Evolutionary conservation across 2,113 vertebrate species (phyloP), one percentile per base, ranked within the genome.

Genomic region (Callorhinus ursinus): DNA sequence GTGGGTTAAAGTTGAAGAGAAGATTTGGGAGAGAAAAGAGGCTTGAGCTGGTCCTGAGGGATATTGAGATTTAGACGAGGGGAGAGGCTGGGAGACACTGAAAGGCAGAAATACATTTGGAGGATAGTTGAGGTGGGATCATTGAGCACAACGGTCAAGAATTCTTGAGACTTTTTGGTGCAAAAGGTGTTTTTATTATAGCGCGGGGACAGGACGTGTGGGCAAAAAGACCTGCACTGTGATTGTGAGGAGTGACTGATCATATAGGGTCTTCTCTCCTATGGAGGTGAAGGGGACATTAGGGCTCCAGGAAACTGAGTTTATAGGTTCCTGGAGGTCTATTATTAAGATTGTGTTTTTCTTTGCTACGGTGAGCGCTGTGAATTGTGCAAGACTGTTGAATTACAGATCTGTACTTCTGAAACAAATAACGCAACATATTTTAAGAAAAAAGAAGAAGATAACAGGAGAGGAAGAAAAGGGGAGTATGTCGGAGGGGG

Each of bases 1-100:
- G 85, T 94, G 94, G 39, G 61, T 59, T 86, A 49, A 96, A 57
- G 61, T 15, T 65, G 74, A 61, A 87, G 81, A 31, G 51, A 85
- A 77, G 65, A 79, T 63, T 42, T 57, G 39, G 46, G 55, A 67
- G 46, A 77, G 46, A 90, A 79, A 72, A 71, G 55, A 67, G 28
- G 63, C 63, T 80, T 93, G 63, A 49, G 80, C 36, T 76, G 31
- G 39, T 28, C 74, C 2, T 19, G 8, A 53, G 19, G n/a, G 19
- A 63, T 74, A n/a, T 22, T 36, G 65, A 89, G 72, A 65, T 79
- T 97, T 88, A 69, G 57, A 63, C 2, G 31, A 7, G 14, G 6
- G 31, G 9, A 49, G 84, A 81, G 3, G 69, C 51, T 81, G 49
- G 49, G n/a, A 84, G 51, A 82, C 53, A 33, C 9, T 39, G 18